Conservation (phyloP, 2,888 invertebrate genomes). For the Cerastis leucographa region DNA sequence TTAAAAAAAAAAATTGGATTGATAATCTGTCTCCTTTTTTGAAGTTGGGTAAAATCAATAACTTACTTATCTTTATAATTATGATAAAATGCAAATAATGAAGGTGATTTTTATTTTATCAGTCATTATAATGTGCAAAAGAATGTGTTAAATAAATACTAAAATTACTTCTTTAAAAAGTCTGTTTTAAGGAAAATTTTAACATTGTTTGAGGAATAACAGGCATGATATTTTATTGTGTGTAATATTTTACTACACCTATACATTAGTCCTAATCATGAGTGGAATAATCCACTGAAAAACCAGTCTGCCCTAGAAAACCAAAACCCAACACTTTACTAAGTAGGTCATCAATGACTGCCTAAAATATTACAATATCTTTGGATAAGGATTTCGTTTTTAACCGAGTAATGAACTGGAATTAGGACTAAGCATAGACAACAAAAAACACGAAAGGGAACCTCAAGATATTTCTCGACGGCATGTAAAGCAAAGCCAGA, state of each 20-base stretch:
- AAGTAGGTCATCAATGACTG: not conserved
- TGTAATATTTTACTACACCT: not conserved
- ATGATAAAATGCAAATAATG: slow-evolving; percentile 15
- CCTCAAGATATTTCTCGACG: not conserved
- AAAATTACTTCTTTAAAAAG: not conserved
- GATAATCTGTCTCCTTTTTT: not conserved
- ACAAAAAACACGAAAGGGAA: not conserved
- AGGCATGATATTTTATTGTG: not conserved
- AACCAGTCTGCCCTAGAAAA: not conserved
- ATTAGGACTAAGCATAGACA: no score
- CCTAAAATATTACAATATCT: not conserved
- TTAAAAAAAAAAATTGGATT: no score
- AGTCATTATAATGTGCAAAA: not conserved
- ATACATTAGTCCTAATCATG: not conserved
- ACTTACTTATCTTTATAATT: not conserved
- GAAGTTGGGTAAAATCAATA: not conserved
- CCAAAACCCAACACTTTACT: no score
- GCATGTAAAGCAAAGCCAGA: not conserved
- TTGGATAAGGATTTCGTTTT: not conserved
- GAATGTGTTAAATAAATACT: not conserved
- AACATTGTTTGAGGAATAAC: not conserved
- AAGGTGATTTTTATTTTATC: not conserved
- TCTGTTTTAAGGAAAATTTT: slow-evolving; percentile 7
- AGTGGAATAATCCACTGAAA: not conserved
- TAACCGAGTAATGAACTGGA: not conserved